phyloP scores from a whole-genome alignment of 30 jellyfish, hydroid and myxozoan species.

The Aurelia sp. region DNA sequence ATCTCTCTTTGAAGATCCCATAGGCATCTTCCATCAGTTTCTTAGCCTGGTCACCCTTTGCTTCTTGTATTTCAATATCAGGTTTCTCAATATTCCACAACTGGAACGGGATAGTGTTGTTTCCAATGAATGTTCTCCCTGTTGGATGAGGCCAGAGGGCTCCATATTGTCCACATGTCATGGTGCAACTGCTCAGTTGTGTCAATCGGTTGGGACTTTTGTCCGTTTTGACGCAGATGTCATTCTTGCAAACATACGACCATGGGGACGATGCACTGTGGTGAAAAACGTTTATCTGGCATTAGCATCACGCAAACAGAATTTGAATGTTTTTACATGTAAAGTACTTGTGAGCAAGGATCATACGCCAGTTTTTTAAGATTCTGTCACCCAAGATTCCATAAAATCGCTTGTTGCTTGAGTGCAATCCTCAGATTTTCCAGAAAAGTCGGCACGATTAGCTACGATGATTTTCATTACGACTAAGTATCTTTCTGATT shows the following conservation, averaged over 20 bases:
- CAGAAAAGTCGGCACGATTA: too few species aligned
- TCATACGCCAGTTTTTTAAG: too few species aligned
- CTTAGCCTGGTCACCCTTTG: constrained; percentile 22
- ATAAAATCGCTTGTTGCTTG: too few species aligned
- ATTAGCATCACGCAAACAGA: too few species aligned
- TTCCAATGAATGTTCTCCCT: constrained; percentile 71
- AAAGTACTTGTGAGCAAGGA: too few species aligned
- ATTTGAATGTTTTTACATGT: too few species aligned
- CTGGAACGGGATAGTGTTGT: constrained; percentile 71
- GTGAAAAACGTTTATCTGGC: too few species aligned
- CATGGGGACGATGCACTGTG: constrained; percentile 44
- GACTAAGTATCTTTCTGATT: too few species aligned
- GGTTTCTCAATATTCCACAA: constrained; percentile 59
- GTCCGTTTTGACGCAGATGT: constrained; percentile 38
- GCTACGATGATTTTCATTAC: too few species aligned
- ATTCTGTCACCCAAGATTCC: too few species aligned
- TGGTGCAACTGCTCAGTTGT: constrained; percentile 72
- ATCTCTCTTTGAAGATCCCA: constrained; percentile 22
- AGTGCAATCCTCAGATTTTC: too few species aligned
- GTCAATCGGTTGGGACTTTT: constrained; percentile 49
- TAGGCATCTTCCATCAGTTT: constrained; percentile 35
- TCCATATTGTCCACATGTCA: constrained; percentile 81
- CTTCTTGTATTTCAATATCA: constrained; percentile 4
- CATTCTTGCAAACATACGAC: constrained; percentile 58
- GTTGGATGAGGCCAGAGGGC: constrained; percentile 88